Conservation (phyloP, 92 coral and sea anemone genomes). For the Epizoanthus scotinus region DNA sequence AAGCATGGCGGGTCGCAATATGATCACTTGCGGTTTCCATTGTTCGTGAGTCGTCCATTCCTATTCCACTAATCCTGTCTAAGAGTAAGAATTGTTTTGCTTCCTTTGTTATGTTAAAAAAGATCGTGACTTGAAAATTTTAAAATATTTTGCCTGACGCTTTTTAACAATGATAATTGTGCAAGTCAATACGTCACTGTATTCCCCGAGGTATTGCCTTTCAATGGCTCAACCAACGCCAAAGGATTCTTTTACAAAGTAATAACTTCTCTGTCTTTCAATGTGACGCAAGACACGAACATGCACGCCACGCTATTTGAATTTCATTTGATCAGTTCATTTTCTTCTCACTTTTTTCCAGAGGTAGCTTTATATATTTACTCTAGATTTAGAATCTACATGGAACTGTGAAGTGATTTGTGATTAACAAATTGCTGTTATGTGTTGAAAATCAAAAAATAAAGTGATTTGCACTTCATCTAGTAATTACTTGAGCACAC, state of each 20-base stretch:
- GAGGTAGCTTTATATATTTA: neutral
- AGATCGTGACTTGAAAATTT: too few relatives aligned
- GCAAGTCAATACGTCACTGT: too few relatives aligned
- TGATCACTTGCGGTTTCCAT: neutral
- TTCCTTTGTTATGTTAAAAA: too few relatives aligned
- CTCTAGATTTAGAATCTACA: neutral
- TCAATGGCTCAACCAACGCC: neutral
- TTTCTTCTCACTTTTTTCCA: neutral
- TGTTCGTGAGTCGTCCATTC: too few relatives aligned
- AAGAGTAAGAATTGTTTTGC: too few relatives aligned
- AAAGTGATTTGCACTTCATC: neutral
- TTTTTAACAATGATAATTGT: too few relatives aligned
- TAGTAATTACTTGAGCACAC: neutral
- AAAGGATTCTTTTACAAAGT: neutral
- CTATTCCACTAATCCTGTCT: too few relatives aligned
- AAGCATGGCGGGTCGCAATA: too few relatives aligned
- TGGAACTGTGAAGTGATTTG: neutral
- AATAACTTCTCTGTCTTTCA: neutral
- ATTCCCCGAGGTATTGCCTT: neutral
- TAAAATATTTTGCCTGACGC: too few relatives aligned
- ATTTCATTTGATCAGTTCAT: neutral
- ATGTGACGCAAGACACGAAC: neutral
- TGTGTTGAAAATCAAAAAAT: neutral
- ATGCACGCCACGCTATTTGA: slow-evolving; percentile 2
- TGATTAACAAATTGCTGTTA: neutral